Conservation (phyloP, 2,888 invertebrate genomes). For the Dilophus febrilis region DNA sequence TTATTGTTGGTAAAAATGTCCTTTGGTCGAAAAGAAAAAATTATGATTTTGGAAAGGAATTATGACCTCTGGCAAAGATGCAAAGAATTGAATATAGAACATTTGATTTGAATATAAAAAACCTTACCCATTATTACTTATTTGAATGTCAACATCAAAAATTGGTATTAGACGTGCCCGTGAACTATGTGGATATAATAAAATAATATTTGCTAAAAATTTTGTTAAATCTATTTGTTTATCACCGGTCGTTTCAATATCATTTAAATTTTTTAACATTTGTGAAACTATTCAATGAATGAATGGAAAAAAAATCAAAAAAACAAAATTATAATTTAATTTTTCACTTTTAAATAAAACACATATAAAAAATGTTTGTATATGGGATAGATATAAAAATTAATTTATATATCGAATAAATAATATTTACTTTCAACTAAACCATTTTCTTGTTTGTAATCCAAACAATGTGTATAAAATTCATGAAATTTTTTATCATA, state of each 20-base stretch:
- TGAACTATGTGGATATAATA: neutral
- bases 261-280: too few species aligned
- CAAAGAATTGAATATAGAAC: too few species aligned
- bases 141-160: slow-evolving; percentile 1
- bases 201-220: neutral
- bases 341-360: neutral
- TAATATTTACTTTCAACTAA: neutral
- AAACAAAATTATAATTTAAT: neutral
- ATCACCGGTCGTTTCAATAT: neutral
- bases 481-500: neutral
- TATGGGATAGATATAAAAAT: too few species aligned
- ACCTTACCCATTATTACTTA: neutral
- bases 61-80: too few species aligned
- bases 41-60: neutral
- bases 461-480: neutral
- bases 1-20: neutral
- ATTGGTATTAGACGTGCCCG: neutral
- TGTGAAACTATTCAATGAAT: neutral
- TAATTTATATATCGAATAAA: too few species aligned
- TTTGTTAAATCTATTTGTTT: neutral
- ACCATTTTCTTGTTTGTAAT: neutral
- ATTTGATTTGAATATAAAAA: neutral
- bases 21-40: neutral
- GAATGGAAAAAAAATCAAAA: neutral
- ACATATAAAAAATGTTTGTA: neutral